Evolutionary conservation across 2,797 vertebrate genomes (phyloP).

Genomic region (Bryconaethiops microstoma): DNA sequence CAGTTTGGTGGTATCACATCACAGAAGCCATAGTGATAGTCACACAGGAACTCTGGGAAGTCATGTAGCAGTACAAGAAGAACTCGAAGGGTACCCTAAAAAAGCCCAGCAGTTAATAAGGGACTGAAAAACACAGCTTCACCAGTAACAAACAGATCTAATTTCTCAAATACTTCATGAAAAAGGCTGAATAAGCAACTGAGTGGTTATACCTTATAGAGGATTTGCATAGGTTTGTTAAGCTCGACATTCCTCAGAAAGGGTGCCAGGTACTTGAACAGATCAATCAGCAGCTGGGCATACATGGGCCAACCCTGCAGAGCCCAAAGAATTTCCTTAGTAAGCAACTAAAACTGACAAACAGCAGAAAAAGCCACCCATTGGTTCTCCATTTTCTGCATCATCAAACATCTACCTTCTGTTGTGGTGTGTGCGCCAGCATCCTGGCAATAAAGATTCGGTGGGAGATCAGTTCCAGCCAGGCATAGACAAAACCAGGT

Average conservation of each 20-base stretch:
- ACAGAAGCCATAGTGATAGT: slow-evolving; percentile 99
- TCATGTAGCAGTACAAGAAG: slow-evolving; percentile 96
- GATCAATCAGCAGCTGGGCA: slow-evolving; percentile 95
- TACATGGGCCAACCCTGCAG: slow-evolving; percentile 99
- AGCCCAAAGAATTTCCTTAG: neutral
- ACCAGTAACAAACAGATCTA: neutral
- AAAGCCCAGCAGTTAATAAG: neutral
- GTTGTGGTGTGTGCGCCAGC: slow-evolving; percentile 99
- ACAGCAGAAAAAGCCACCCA: neutral
- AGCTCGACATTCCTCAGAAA: slow-evolving; percentile 99
- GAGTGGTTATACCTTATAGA: slow-evolving; percentile 89
- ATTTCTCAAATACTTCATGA: neutral
- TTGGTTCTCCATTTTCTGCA: neutral
- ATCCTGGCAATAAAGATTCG: slow-evolving; percentile 99
- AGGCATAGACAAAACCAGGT: slow-evolving; percentile 97
- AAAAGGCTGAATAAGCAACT: neutral
- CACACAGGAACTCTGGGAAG: slow-evolving; percentile 98
- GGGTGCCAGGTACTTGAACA: slow-evolving; percentile 98
- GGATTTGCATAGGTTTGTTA: slow-evolving; percentile 99
- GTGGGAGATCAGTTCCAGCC: slow-evolving; percentile 98
- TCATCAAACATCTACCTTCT: slow-evolving; percentile 84
- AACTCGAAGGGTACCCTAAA: slow-evolving; percentile 94
- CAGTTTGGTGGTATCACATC: slow-evolving; percentile 99
- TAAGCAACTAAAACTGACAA: neutral
- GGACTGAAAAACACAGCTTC: neutral